Percentiles rank a stretch among this genome's conserved stretches.
Evolutionary conservation across 2,888 invertebrate genomes (phyloP).

Genomic region (Minunthozetes semirufus): DNA sequence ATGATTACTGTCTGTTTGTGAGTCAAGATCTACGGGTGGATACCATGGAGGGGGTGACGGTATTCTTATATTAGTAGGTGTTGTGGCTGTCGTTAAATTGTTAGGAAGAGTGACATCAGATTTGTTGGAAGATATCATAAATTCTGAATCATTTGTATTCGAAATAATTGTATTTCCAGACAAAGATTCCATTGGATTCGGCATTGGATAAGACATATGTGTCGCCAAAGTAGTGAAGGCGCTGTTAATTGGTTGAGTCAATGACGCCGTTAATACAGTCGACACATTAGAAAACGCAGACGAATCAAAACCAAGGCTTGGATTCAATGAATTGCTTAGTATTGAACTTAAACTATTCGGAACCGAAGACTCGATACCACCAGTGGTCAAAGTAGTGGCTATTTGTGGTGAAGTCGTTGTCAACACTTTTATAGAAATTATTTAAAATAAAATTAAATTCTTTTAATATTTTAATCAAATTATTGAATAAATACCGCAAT

Average conservation of each 20-base stretch:
- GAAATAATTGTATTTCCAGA: no score
- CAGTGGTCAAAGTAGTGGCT: neutral
- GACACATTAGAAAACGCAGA: neutral
- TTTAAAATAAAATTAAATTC: no score
- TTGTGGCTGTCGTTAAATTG: neutral
- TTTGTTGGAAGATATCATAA: neutral
- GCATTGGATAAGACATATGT: neutral
- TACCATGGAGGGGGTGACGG: conserved; percentile 33
- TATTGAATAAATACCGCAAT: no score
- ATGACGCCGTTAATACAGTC: neutral
- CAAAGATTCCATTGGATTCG: neutral
- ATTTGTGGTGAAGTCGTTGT: neutral
- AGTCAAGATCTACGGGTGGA: conserved; percentile 70
- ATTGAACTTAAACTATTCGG: neutral
- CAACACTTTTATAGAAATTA: no score
- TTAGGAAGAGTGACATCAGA: neutral
- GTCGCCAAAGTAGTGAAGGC: neutral
- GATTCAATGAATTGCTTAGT: neutral
- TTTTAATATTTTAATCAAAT: no score
- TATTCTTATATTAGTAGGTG: neutral
- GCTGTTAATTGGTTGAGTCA: neutral
- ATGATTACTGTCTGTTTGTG: conserved; percentile 96
- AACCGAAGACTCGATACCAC: no score
- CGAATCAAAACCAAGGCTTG: neutral
- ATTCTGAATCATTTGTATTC: neutral